Evolutionary conservation across 1,140 invertebrate species (phyloP).

Genomic region (Eupeodes corollae): DNA sequence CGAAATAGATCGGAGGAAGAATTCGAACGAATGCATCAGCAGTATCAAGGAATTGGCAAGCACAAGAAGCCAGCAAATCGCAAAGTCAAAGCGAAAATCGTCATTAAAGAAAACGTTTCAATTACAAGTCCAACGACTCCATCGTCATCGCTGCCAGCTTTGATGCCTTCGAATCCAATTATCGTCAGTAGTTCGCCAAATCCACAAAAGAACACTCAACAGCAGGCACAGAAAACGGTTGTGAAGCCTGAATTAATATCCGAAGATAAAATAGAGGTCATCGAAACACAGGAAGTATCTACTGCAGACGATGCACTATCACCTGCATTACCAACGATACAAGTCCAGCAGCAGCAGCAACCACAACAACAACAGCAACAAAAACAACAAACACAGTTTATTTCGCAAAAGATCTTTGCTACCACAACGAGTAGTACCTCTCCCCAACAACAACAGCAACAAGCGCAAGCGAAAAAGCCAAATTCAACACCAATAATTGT

Average conservation of each 20-base stretch:
- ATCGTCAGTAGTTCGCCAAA: slow-evolving; percentile 1
- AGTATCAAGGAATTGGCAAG: slow-evolving; percentile 27
- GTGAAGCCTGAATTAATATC: too few species aligned
- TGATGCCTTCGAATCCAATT: slow-evolving; percentile 16
- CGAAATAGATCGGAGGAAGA: slow-evolving; percentile 63
- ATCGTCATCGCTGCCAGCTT: slow-evolving; percentile 13
- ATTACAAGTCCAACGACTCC: too few species aligned
- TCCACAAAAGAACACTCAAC: too few species aligned
- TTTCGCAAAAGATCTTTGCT: too few species aligned
- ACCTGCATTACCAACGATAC: neutral
- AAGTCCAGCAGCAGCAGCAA: slow-evolving; percentile 1
- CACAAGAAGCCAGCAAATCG: slow-evolving; percentile 24
- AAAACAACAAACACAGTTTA: too few species aligned
- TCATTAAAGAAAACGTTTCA: neutral
- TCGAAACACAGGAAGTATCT: too few species aligned
- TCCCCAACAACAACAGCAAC: slow-evolving; percentile 1
- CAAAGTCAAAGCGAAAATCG: slow-evolving; percentile 17
- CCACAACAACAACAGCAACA: slow-evolving; percentile 11
- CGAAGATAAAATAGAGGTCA: too few species aligned
- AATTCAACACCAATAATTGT: slow-evolving; percentile 27
- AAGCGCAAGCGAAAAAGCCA: slow-evolving; percentile 10
- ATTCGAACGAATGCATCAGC: slow-evolving; percentile 52
- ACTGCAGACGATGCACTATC: too few species aligned
- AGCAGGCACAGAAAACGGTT: too few species aligned
- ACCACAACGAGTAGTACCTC: neutral